A percentile compares a stretch with the other conserved stretches of the same genome.
Conservation (phyloP, 2,888 invertebrate genomes). For the Netelia melanura region DNA sequence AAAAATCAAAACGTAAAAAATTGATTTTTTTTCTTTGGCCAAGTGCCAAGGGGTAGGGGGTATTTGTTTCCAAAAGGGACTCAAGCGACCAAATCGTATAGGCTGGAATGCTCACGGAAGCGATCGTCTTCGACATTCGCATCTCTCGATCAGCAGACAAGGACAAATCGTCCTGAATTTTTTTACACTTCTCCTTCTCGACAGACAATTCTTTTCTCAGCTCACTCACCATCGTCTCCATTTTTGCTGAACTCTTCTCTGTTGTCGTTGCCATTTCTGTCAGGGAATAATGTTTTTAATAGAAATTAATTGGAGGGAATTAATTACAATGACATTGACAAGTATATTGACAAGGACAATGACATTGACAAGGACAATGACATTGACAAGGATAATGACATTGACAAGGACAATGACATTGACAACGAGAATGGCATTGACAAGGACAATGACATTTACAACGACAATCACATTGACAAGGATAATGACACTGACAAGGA, state of each 20-base stretch:
- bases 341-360: not conserved
- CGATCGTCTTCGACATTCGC: slow-evolving; percentile 79
- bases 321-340: not conserved
- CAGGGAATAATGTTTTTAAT: not conserved
- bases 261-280: slow-evolving; percentile 86
- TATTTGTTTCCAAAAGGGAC: slow-evolving; percentile 34
- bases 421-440: too few relatives aligned
- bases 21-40: slow-evolving; percentile 55
- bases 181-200: slow-evolving; percentile 88
- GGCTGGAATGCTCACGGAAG: slow-evolving; percentile 76
- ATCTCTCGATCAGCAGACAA: slow-evolving; percentile 78
- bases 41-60: not conserved
- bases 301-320: not conserved
- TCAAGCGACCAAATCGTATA: slow-evolving; percentile 56
- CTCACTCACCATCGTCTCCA: slow-evolving; percentile 89
- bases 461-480: too few relatives aligned
- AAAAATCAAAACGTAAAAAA: slow-evolving; percentile 37
- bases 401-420: too few relatives aligned
- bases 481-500: too few relatives aligned
- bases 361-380: not conserved
- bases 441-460: too few relatives aligned
- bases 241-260: slow-evolving; percentile 84
- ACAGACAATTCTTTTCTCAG: slow-evolving; percentile 85
- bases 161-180: slow-evolving; percentile 87
- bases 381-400: too few relatives aligned